Evolutionary conservation across 2,888 invertebrate genomes (phyloP), one percentile per base, ranked within the genome.

Genomic region (Ennomos erosarius): DNA sequence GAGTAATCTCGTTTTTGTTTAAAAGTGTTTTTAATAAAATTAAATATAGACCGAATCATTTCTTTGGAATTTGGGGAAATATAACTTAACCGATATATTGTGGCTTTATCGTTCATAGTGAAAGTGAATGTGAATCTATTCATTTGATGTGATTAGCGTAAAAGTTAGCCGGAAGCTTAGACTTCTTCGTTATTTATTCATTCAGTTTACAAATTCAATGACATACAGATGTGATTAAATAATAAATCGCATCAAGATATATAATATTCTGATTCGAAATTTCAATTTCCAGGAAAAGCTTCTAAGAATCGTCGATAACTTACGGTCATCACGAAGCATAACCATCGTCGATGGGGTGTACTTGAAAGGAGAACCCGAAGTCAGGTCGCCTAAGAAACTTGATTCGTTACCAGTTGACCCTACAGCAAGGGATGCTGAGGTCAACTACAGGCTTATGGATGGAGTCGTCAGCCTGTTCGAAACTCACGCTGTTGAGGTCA

Each of bases 401-500:
- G 94, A 95, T 65, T 89, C 94, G 55, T 86, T 96, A 50, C 96
- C 97, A 10, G 93, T 94, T n/a, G 96, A 97, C 75, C 93, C 94
- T 12, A 94, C 95, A 68, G 95, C 95, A 10, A 94, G 96, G 55
- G 96, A 96, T 81, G 93, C 94, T 58, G 95, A 95, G 75, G 93
- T 96, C 60, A 96, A 96, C 79, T 93, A 94, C 66, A 93, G 96
- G 64, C 90, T 97, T 54, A 87, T 96, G 65, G 96, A 97, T 77
- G 95, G 95, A 66, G 93, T 97, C 9, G 94, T 96, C 65, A 94
- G 95, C 71, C 95, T 97, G 82, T 94, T 97, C 68, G 95, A 96
- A 74, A 95, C 95, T 50, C 97, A 97, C 76, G 95, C 96, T 12
- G 90, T 97, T 43, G 97, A 97, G 79, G 94, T 97, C 74, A 96